Evolutionary conservation across 2,113 vertebrate genomes (phyloP).

Genomic region (Cyphomyrus discorhynchus): DNA sequence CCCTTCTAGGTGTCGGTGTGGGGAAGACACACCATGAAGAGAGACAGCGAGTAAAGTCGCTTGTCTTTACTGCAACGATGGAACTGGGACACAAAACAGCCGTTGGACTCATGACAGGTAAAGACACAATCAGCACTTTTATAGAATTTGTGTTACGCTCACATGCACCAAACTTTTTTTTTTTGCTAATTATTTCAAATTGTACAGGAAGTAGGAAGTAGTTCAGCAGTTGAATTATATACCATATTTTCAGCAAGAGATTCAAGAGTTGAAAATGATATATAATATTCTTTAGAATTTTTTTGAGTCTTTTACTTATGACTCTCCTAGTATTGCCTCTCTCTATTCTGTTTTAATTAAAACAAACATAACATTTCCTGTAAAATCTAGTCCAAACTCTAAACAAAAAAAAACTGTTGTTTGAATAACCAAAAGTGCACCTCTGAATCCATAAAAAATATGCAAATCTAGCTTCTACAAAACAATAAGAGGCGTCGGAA

Average conservation of each 20-base stretch:
- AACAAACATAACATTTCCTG: neutral
- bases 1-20: neutral
- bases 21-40: neutral
- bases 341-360: neutral
- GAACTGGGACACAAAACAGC: neutral
- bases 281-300: neutral
- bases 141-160: too few relatives aligned
- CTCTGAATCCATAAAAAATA: too few relatives aligned
- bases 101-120: neutral
- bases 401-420: too few relatives aligned
- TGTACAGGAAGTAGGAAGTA: neutral
- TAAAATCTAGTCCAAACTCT: too few relatives aligned
- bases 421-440: too few relatives aligned
- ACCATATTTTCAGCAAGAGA: neutral
- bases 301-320: neutral
- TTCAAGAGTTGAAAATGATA: neutral
- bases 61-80: neutral
- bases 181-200: neutral
- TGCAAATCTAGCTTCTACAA: too few relatives aligned
- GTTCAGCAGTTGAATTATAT: neutral
- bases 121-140: too few relatives aligned
- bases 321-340: neutral
- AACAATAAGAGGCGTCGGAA: too few relatives aligned
- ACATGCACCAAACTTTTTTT: too few relatives aligned
- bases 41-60: neutral